Percentiles rank a stretch among this genome's conserved stretches.
phyloP scores from a whole-genome alignment of 2,113 vertebrate species.

The Daphoenositta chrysoptera region DNA sequence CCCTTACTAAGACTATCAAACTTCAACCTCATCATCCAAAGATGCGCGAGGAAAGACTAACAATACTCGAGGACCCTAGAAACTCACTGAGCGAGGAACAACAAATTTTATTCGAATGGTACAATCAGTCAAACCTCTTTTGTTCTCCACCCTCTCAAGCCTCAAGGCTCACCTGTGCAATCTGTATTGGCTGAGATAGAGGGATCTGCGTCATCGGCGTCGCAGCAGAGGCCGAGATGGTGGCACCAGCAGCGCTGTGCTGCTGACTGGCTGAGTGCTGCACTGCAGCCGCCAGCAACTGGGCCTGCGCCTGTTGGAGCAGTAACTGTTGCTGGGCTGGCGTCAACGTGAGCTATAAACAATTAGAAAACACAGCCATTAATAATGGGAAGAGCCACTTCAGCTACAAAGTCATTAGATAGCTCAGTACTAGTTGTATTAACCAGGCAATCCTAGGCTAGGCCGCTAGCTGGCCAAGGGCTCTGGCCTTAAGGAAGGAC shows the following conservation, averaged over 20 bases:
- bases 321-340: conserved; percentile 96
- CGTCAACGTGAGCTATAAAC: conserved; percentile 88
- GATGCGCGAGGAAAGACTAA: background rate
- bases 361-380: conserved; percentile 54
- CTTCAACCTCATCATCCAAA: background rate
- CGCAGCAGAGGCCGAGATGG: conserved; percentile 97
- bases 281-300: conserved; percentile 95
- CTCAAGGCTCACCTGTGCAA: conserved; percentile 81
- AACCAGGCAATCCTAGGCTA: background rate
- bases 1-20: background rate
- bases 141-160: conserved; percentile 41
- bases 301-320: conserved; percentile 96
- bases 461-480: background rate
- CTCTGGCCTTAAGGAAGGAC: background rate
- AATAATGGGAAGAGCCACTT: conserved; percentile 16
- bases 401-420: conserved; percentile 44
- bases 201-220: conserved; percentile 97
- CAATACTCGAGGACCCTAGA: background rate
- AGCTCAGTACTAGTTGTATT: conserved; percentile 12
- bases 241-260: conserved; percentile 92
- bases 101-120: background rate
- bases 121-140: background rate
- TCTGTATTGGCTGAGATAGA: conserved; percentile 96
- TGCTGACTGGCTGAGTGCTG: conserved; percentile 97
- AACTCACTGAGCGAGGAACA: background rate